Percentiles rank a stretch among this genome's conserved stretches.
These are phyloP conservation scores for Macrotus californicus DNA, from an alignment of 2,113 vertebrate genomes.

Conservation along the genomic window DNA sequence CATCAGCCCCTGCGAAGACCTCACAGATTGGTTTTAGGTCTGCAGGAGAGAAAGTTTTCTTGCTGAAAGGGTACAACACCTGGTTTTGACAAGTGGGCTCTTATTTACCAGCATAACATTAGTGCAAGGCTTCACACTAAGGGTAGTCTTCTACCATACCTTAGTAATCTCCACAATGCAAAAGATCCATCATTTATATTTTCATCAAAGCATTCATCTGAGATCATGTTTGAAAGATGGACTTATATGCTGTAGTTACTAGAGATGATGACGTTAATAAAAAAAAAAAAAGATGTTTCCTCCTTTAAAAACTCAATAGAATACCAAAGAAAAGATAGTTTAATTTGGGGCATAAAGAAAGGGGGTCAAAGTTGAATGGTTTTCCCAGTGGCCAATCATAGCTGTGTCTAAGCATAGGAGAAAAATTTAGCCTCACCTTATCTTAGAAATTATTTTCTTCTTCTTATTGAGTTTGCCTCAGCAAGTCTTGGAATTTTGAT, in stretches of 20 bases:
- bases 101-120: neutral
- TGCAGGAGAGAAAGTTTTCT: neutral
- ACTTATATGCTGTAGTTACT: neutral
- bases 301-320: neutral
- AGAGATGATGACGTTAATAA: neutral
- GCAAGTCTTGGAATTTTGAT: neutral
- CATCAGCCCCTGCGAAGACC: neutral
- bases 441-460: neutral
- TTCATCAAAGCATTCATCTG: neutral
- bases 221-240: neutral
- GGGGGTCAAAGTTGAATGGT: neutral
- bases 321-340: neutral
- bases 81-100: neutral
- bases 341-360: neutral
- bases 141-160: neutral
- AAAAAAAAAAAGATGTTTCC: neutral
- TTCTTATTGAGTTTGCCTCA: slow-evolving; percentile 10
- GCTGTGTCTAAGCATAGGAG: neutral
- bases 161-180: neutral
- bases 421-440: neutral
- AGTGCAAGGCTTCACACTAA: neutral
- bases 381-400: neutral
- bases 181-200: neutral
- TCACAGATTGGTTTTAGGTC: neutral
- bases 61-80: neutral